Conservation (phyloP, 2,888 invertebrate species). For the Drosophila hamatofila region DNA sequence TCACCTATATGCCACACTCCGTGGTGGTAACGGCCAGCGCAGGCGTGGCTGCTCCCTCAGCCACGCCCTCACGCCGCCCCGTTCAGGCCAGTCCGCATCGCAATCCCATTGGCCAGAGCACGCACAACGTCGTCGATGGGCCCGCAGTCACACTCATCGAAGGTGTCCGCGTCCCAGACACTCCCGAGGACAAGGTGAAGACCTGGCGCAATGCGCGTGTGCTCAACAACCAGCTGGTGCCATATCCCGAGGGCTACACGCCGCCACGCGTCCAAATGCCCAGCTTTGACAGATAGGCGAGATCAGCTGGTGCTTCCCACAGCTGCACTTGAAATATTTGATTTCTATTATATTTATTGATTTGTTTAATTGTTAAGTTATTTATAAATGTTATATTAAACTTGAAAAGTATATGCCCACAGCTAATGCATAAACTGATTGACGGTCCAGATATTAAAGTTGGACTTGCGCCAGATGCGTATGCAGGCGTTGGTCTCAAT, state of each 20-base stretch:
- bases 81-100: constrained; percentile 53
- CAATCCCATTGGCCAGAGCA: constrained; percentile 68
- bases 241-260: constrained; percentile 90
- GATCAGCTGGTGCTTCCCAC: background rate
- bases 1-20: constrained; percentile 72
- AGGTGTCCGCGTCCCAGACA: constrained; percentile 91
- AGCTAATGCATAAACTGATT: constrained; percentile 80
- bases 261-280: constrained; percentile 87
- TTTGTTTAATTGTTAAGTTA: constrained; percentile 69
- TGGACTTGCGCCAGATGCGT: constrained; percentile 57
- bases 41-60: constrained; percentile 57
- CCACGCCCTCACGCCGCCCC: constrained; percentile 39
- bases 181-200: constrained; percentile 91
- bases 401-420: constrained; percentile 32
- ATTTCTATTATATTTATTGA: constrained; percentile 67
- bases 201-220: constrained; percentile 95
- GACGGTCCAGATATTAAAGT: constrained; percentile 82
- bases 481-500: constrained; percentile 69
- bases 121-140: constrained; percentile 78
- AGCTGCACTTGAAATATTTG: constrained; percentile 10
- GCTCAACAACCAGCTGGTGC: constrained; percentile 92
- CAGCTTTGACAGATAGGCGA: constrained; percentile 75
- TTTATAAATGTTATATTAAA: constrained; percentile 69
- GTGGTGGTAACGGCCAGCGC: constrained; percentile 75
- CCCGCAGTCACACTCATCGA: constrained; percentile 89